Base-by-base conservation (phyloP, 2,888 invertebrate genomes). In the Salticus scenicus region DNA sequence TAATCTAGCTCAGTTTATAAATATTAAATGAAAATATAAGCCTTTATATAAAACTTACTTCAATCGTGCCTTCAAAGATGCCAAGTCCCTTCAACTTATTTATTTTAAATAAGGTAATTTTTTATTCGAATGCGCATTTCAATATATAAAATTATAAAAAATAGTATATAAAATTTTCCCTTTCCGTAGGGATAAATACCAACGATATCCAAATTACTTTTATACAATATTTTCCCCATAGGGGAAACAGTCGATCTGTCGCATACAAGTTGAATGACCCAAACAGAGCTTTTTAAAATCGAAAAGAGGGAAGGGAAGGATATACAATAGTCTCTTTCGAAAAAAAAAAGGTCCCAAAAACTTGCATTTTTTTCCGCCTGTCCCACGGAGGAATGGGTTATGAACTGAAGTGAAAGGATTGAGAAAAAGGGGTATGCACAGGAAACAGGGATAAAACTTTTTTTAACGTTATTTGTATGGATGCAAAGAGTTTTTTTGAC, bases 361-460 rank as follows among this genome's bases (percentile, higher is more conserved):
- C 0, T 42, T 20, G 30, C 28, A 28, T 42, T 33, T 33, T 33
- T 33, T 33, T 17, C 12, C 47, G 47, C 41, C 17, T 73, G 77
- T 78, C 83, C 83, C 83, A 84, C 82, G 83, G 77, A 84, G 69
- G 42, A 31, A 77, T 51, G 83, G 83, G 77, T 84, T 84, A 84
- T 77, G 83, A 73, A 84, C 83, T 73, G 24, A 42, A 73, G 47
- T 73, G 66, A 84, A 84, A 84, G 73, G 83, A 42, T 77, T 84
- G 27, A 47, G 69, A 69, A 73, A 73, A 73, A 77, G 47, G 47
- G 64, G 78, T 41, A 17, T 8, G 24, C 57, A 57, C 57, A 57
- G 57, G 57, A 57, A 57, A 57, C 57, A 57, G 57, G 24, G 57
- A 17, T 5, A 7, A 24, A 57, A 8, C 1, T 57, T 57, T 57